Percentiles rank a stretch among this genome's conserved stretches.
These are phyloP conservation scores for Hephaestus fuliginosus DNA, from an alignment of 2,797 vertebrate genomes.

Conservation along the genomic window DNA sequence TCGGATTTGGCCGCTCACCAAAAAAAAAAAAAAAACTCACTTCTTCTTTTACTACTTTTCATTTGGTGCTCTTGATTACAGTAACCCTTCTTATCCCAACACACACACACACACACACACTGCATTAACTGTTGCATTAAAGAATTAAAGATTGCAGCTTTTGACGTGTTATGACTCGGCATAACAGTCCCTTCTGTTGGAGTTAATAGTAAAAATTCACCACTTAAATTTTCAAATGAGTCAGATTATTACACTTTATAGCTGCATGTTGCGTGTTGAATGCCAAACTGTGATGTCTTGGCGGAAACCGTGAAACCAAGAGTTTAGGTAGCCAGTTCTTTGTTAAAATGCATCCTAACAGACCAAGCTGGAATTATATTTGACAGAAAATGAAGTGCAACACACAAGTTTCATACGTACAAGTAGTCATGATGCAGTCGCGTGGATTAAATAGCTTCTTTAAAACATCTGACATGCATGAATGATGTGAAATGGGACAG, in stretches of 20 bases:
- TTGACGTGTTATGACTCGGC: neutral
- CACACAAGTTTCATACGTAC: neutral
- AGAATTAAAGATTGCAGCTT: neutral
- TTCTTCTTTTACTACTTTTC: slow-evolving; percentile 62
- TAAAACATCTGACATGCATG: neutral
- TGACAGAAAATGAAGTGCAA: no score
- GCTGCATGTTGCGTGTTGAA: neutral
- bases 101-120: slow-evolving; percentile 1
- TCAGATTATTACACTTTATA: neutral
- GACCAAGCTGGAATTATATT: no score
- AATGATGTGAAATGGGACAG: neutral
- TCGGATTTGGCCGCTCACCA: slow-evolving; percentile 54
- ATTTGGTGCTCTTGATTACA: slow-evolving; percentile 36
- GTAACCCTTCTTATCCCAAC: neutral
- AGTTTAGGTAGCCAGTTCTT: neutral
- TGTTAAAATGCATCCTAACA: neutral
- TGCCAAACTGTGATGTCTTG: neutral
- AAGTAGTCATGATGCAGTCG: neutral
- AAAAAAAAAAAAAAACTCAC: slow-evolving; percentile 37
- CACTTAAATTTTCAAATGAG: no score
- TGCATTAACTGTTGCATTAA: neutral
- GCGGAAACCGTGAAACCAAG: neutral
- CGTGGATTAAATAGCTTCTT: neutral
- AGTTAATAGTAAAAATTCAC: neutral
- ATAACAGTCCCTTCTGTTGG: neutral